Base-by-base conservation (phyloP, 2,113 vertebrate genomes). In the Misgurnus mizolepis region DNA sequence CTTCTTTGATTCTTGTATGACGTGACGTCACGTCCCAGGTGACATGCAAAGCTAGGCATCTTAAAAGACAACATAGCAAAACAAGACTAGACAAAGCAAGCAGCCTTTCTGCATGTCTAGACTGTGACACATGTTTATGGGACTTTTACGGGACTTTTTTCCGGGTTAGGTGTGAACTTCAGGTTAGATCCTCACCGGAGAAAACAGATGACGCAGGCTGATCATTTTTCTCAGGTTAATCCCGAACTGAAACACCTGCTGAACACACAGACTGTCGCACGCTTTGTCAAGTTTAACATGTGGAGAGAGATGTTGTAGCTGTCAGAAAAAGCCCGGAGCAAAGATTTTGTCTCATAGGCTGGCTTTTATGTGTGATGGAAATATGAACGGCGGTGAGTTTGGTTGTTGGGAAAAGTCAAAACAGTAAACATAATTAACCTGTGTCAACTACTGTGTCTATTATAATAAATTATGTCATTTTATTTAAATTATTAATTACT, bases 181-280 rank as follows among this genome's bases (percentile, higher is more conserved):
- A 6, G 5, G 14, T 64, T 76, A n/a, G 64, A 49, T 15, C 15
- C 14, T 47, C 10, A 10, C 8, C 58, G 9, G 7, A 47, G 58
- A 22, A 41, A 2, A 4, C 17, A 15, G n/a, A 17, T 75, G 73
- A 50, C 15, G 4, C 41, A 75, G 22, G 18, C 72, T 49, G 14
- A 49, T 64, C 0, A 9, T 62, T 76, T 75, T 34, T 18, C 12
- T 62, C 41, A 75, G 58, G 72, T 47, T 45, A 74, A 62, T 74
- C 56, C 56, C 9, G 71, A 9, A 34, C 41, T 49, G 73, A 10
- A 62, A 75, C 72, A 73, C 55, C 55, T 73, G 53, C 40, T 39
- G 18, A 14, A 73, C 10, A 0, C 70, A 58, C 70, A 58, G 1
- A 0, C 70, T n/a, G 50, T 2, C 34, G 6, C 7, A 40, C 39